Evolutionary conservation across 2,113 vertebrate genomes (phyloP), one percentile per base, ranked within the genome.

Genomic region (Oxyura jamaicensis): DNA sequence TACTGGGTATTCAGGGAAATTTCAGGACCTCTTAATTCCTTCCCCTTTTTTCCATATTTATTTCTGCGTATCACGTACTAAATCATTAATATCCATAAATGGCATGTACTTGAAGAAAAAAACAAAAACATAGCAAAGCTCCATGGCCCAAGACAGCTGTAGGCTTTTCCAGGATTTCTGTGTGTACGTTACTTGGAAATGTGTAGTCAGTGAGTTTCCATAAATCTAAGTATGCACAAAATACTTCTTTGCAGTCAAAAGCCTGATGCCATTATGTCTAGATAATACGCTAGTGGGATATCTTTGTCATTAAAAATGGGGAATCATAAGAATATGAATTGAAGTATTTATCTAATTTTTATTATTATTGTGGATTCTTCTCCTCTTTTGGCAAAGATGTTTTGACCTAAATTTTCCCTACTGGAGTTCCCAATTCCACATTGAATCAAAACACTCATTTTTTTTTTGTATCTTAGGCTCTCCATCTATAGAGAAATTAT

Each of bases 1-100:
- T 88, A 83, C 52, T 83, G 68, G 11, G 13, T 76, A 67, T 95
- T 94, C 60, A 75, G 53, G 42, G 66, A 93, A 86, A 81, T 77
- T 73, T 91, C 63, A 77, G 29, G 20, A 44, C 50, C 50, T 72
- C 59, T 79, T 68, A 85, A 89, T 75, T 79, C 58, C 44, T 72
- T 63, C 19, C 35, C 63, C 21, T 65, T 88, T 68, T 88, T 93
- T 95, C 60, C 59, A 77, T 42, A 75, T 91, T 75, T 87, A 41
- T 92, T 84, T 84, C 50, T 83, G 7, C 1, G 2, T 69, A 65
- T 55, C 42, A 62, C 25, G 29, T 55, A 72, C 13, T 55, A 59
- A 81, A 79, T 46, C 53, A 31, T 53, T 75, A 35, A 35, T 74
- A 58, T 80, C 29, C 82, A 31, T 83, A 63, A 50, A 66, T 11